These are phyloP conservation scores for Drosophila tripunctata DNA, from an alignment of 2,888 invertebrate species.

Conservation along the genomic window DNA sequence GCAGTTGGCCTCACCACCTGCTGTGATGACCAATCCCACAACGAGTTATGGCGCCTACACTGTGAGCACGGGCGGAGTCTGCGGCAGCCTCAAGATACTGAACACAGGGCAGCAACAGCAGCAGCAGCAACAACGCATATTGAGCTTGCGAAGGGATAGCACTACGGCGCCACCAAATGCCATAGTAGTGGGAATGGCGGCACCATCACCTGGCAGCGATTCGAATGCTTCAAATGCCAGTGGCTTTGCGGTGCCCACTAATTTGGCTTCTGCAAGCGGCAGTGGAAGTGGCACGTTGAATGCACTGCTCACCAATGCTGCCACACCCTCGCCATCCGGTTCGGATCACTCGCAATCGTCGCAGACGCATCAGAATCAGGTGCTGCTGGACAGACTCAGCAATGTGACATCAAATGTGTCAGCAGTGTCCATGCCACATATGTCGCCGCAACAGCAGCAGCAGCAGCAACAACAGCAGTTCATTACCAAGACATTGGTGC, in stretches of 20 bases:
- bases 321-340: slow-evolving; percentile 82
- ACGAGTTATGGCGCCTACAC: slow-evolving; percentile 81
- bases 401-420: slow-evolving; percentile 77
- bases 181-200: slow-evolving; percentile 85
- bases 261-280: slow-evolving; percentile 51
- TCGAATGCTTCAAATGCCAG: slow-evolving; percentile 85
- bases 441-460: slow-evolving; percentile 82
- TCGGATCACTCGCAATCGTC: slow-evolving; percentile 83
- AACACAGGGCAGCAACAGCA: slow-evolving; percentile 74
- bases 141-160: slow-evolving; percentile 84
- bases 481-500: slow-evolving; percentile 82
- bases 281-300: slow-evolving; percentile 81
- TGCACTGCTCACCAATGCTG: slow-evolving; percentile 85
- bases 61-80: slow-evolving; percentile 67
- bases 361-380: slow-evolving; percentile 80
- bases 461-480: slow-evolving; percentile 78
- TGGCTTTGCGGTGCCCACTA: slow-evolving; percentile 85
- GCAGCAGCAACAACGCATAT: slow-evolving; percentile 79
- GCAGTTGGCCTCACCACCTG: slow-evolving; percentile 84
- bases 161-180: slow-evolving; percentile 81
- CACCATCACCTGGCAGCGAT: slow-evolving; percentile 83
- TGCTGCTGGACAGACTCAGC: slow-evolving; percentile 82
- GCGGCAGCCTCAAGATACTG: slow-evolving; percentile 75
- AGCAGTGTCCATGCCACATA: slow-evolving; percentile 77
- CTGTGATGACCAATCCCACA: slow-evolving; percentile 83